A percentile compares a stretch with the other conserved stretches of the same genome.
Conservation (phyloP, 2,888 invertebrate genomes). For the Stenichneumon culpator region DNA sequence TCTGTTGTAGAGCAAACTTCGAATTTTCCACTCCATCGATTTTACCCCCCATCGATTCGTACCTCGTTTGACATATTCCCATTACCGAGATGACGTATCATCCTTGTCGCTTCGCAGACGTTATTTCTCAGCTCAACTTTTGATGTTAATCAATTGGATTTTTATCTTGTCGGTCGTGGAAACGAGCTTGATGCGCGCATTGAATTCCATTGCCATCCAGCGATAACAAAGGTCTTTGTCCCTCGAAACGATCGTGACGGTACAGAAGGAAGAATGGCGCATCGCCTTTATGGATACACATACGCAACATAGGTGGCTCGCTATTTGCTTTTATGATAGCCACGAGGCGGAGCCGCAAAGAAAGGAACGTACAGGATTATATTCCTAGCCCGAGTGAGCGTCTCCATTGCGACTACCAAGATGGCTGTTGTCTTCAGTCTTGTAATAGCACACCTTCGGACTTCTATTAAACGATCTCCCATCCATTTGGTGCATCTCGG, state of each 20-base stretch:
- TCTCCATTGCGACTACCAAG: conserved; percentile 3
- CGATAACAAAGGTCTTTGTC: conserved; percentile 39
- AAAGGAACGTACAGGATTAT: conserved; percentile 30
- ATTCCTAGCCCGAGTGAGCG: conserved; percentile 19
- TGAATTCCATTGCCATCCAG: conserved; percentile 5
- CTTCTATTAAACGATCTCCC: conserved; percentile 30
- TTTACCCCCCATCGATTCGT: neutral
- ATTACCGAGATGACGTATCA: no score
- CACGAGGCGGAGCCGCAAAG: conserved; percentile 32
- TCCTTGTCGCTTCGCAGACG: no score
- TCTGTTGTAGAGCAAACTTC: neutral
- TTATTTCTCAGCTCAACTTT: no score
- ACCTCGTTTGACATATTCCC: no score
- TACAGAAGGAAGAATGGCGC: conserved; percentile 16
- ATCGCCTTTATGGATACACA: conserved; percentile 47
- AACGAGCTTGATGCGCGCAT: conserved; percentile 6
- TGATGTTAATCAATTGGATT: neutral
- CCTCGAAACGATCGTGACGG: conserved; percentile 27
- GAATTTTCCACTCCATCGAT: neutral
- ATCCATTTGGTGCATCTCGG: neutral
- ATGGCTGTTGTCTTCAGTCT: conserved; percentile 2
- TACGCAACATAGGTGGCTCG: conserved; percentile 43
- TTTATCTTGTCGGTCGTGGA: neutral
- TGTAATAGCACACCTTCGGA: conserved; percentile 37
- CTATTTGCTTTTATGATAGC: conserved; percentile 60